Base-by-base conservation (phyloP, 2,888 invertebrate genomes). In the Monoplex corrugatus region DNA sequence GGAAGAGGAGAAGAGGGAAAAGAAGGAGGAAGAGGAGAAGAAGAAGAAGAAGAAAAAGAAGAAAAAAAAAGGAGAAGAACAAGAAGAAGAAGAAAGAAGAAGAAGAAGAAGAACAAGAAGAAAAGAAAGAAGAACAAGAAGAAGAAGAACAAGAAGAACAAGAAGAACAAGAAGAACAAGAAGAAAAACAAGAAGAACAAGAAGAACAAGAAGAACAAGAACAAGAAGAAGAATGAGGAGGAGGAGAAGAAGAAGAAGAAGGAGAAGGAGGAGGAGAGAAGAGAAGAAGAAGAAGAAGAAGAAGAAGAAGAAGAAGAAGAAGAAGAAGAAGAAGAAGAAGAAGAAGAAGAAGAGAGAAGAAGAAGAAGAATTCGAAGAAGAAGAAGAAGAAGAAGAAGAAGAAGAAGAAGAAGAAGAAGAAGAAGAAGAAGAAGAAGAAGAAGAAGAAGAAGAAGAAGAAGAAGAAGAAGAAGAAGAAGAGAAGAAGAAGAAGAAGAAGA, bases 211-310 rank as follows among this genome's bases (percentile, higher is more conserved):
- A 38, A 35, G 35, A 38, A 40, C 13, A 38, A 38, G 32, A 44
- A 57, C 38, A 44, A 43, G 43, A 57, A 32, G n/a, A 83, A 57
- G 57, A 40, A n/a, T 45, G 68, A 57, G 50, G 83, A 44, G 63
- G 40, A 38, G 50, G 50, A 57, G 43, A 57, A 35, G 43, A 45
- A 68, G 84, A 72, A n/a, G 45, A 45, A 88, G 82, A 87, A 57
- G 19, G 40, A 57, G 40, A 87, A 82, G 82, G 82, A 82, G 63
- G 19, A 57, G 82, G 5, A 68, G 43, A 44, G 63, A 72, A 40
- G 75, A 44, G 50, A 45, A 43, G 38, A 35, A 78, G 80, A 44
- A 32, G 32, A 38, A 44, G 87, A 44, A n/a, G n/a, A n/a, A n/a
- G n/a, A n/a, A n/a, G n/a, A n/a, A n/a, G n/a, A n/a, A n/a, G n/a